These are phyloP conservation scores for Argopecten irradians DNA, from an alignment of 1,140 invertebrate genomes.

Conservation along the genomic window DNA sequence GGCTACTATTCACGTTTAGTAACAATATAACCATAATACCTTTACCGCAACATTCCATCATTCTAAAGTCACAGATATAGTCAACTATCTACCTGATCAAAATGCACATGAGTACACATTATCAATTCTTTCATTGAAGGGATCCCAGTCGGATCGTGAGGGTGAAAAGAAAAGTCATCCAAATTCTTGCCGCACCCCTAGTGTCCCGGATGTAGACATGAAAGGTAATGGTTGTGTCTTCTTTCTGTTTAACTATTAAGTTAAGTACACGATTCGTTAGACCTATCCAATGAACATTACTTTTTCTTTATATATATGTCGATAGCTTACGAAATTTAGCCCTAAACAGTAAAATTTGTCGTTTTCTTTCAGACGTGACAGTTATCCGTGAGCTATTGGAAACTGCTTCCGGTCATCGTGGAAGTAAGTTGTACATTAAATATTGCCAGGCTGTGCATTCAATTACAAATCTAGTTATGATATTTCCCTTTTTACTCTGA, in stretches of 20 bases:
- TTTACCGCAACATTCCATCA: too few species aligned
- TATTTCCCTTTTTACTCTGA: too few species aligned
- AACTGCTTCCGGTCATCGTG: constrained; percentile 92
- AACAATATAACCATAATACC: too few species aligned
- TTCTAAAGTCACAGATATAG: too few species aligned
- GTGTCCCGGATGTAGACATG: constrained; percentile 93
- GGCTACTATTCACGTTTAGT: too few species aligned
- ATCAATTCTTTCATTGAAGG: neutral
- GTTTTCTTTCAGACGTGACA: constrained; percentile 91
- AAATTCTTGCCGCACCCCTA: constrained; percentile 88
- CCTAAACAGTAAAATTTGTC: neutral
- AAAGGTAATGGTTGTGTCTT: constrained; percentile 84
- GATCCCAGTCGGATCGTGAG: neutral
- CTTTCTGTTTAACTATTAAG: neutral
- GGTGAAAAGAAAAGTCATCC: neutral
- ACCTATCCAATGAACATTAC: neutral
- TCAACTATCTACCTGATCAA: too few species aligned
- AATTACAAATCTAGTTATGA: too few species aligned
- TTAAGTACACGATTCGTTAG: neutral
- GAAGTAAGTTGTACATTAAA: too few species aligned
- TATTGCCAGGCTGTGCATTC: too few species aligned
- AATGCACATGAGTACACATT: neutral
- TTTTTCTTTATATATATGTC: neutral
- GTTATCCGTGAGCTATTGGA: constrained; percentile 98
- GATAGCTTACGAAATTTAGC: neutral